phyloP scores from a whole-genome alignment of 2,888 invertebrate species.

The Sclerodermus sp. region DNA sequence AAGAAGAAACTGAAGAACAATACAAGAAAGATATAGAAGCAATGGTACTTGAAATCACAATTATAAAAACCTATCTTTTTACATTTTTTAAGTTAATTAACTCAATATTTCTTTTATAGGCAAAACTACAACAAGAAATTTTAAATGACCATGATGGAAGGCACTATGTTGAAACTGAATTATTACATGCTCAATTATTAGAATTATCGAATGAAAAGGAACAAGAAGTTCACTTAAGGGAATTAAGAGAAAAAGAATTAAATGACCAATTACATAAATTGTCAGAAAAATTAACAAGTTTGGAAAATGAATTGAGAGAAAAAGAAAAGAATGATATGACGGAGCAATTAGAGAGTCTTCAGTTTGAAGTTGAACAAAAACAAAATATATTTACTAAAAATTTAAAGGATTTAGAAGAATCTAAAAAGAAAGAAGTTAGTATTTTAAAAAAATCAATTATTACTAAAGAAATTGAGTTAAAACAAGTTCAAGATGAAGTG shows the following conservation, averaged over 20 bases:
- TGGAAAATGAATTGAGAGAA: conserved; percentile 22
- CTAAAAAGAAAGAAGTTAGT: conserved; percentile 7
- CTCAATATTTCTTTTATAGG: conserved; percentile 31
- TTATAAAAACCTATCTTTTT: too few relatives aligned
- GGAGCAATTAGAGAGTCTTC: conserved; percentile 12
- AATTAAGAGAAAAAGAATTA: conserved; percentile 23
- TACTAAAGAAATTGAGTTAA: conserved; percentile 5
- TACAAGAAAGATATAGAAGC: conserved; percentile 43
- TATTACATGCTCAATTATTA: conserved; percentile 31
- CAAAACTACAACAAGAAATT: conserved; percentile 40
- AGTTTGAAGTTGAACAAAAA: neutral
- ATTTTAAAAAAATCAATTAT: conserved; percentile 1
- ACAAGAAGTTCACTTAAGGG: conserved; percentile 22
- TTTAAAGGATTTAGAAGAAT: conserved; percentile 17
- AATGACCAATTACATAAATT: conserved; percentile 24
- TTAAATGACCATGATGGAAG: conserved; percentile 34
- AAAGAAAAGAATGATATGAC: conserved; percentile 19
- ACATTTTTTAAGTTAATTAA: too few relatives aligned
- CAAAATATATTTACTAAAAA: conserved; percentile 9
- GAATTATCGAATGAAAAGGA: conserved; percentile 27
- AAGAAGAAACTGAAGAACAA: conserved; percentile 31
- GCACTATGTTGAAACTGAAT: conserved; percentile 29
- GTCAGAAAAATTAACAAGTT: conserved; percentile 12
- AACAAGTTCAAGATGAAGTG: conserved; percentile 7
- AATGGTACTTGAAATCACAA: conserved; percentile 25